phyloP scores from a whole-genome alignment of 2,888 invertebrate species.

The Latheticus oryzae region DNA sequence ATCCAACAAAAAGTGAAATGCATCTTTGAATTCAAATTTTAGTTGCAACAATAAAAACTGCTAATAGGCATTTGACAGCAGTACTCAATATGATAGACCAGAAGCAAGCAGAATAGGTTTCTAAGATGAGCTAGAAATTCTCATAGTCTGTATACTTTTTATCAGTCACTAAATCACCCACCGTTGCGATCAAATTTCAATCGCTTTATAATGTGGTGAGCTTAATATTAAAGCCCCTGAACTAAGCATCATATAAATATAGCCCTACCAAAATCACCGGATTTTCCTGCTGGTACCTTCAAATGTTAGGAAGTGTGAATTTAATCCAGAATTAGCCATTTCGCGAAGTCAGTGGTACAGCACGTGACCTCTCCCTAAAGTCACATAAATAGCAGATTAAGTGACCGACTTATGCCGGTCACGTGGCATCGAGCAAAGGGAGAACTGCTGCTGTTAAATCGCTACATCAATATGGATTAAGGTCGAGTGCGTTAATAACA shows the following conservation, averaged over 20 bases:
- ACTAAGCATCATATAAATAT: slow-evolving; percentile 20
- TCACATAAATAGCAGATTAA: slow-evolving; percentile 68
- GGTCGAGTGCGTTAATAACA: slow-evolving; percentile 43
- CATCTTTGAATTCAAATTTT: too few relatives aligned
- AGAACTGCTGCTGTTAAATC: slow-evolving; percentile 46
- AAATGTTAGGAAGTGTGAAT: slow-evolving; percentile 44
- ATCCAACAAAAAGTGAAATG: too few relatives aligned
- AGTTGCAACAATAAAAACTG: too few relatives aligned
- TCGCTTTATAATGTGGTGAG: slow-evolving; percentile 15
- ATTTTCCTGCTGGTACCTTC: slow-evolving; percentile 20
- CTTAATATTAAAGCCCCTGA: slow-evolving; percentile 13
- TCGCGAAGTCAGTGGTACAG: slow-evolving; percentile 46
- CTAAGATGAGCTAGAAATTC: too few relatives aligned
- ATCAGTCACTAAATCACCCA: too few relatives aligned
- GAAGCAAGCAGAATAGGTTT: too few relatives aligned
- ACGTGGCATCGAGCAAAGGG: slow-evolving; percentile 56
- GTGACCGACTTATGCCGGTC: slow-evolving; percentile 65
- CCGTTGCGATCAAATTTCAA: slow-evolving; percentile 21
- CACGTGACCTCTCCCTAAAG: slow-evolving; percentile 62
- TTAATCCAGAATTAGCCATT: slow-evolving; percentile 58
- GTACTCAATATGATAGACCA: too few relatives aligned
- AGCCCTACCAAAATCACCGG: slow-evolving; percentile 8
- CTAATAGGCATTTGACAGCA: too few relatives aligned
- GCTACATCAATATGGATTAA: slow-evolving; percentile 59
- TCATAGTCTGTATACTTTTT: too few relatives aligned